A percentile compares a stretch with the other conserved stretches of the same genome.
These are phyloP conservation scores for Leptinotarsa texana DNA, from an alignment of 1,140 invertebrate species.

Conservation along the genomic window DNA sequence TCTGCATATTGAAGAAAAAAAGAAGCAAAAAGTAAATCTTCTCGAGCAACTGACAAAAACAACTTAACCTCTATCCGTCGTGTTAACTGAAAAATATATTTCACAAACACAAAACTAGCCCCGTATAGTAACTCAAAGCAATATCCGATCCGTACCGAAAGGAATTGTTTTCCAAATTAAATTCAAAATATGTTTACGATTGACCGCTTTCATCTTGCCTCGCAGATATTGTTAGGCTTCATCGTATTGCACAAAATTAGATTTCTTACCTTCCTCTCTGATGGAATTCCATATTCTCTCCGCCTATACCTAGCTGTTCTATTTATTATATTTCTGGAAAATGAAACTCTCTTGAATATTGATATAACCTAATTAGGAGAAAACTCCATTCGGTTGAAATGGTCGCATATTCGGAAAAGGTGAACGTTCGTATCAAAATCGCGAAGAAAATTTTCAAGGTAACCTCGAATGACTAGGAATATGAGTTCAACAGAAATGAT, in stretches of 20 bases:
- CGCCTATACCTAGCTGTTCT: conserved; percentile 6
- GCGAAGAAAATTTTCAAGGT: no score
- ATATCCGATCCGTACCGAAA: background rate
- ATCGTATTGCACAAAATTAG: background rate
- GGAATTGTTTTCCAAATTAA: conserved; percentile 1
- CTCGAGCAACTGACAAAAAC: no score
- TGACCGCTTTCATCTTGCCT: background rate
- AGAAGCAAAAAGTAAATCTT: no score
- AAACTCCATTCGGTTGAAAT: background rate
- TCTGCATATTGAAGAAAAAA: no score
- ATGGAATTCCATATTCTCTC: conserved; percentile 3
- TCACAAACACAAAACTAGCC: no score
- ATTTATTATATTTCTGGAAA: conserved; percentile 5
- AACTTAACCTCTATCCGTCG: no score
- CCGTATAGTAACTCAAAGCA: background rate
- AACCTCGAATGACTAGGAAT: no score
- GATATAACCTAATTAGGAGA: background rate
- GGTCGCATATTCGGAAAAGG: background rate
- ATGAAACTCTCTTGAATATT: conserved; percentile 9
- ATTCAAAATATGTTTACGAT: background rate
- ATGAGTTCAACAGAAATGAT: no score
- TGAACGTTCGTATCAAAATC: background rate
- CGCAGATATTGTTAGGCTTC: background rate
- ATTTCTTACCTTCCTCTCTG: conserved; percentile 10
- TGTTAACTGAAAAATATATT: no score